phyloP scores from a whole-genome alignment of 2,888 invertebrate species.

The Drosophila pegasa region DNA sequence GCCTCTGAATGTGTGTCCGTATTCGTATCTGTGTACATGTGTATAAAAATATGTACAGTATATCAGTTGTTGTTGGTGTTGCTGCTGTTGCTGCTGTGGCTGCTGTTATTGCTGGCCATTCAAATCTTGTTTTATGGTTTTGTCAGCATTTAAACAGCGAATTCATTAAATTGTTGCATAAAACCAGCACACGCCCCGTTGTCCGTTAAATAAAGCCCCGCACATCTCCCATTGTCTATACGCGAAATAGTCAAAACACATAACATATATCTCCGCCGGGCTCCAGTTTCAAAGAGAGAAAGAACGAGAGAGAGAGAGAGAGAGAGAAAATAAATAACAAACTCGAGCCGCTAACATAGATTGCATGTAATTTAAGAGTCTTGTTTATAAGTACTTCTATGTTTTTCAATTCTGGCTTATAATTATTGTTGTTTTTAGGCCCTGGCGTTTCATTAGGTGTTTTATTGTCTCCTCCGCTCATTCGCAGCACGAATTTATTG shows the following conservation, averaged over 20 bases:
- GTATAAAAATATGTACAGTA: slow-evolving; percentile 22
- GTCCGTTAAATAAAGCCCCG: slow-evolving; percentile 21
- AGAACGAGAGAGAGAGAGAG: background rate
- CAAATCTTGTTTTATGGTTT: slow-evolving; percentile 65
- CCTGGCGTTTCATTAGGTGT: slow-evolving; percentile 54
- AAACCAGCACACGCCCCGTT: slow-evolving; percentile 36
- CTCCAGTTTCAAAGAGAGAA: background rate
- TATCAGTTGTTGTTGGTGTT: slow-evolving; percentile 10
- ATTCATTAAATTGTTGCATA: slow-evolving; percentile 61
- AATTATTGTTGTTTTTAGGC: slow-evolving; percentile 27
- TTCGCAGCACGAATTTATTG: slow-evolving; percentile 63
- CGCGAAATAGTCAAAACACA: background rate
- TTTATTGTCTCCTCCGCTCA: slow-evolving; percentile 55
- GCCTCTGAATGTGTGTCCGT: slow-evolving; percentile 20
- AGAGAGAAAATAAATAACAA: background rate
- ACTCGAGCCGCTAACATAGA: background rate
- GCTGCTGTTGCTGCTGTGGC: slow-evolving; percentile 22
- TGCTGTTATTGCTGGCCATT: slow-evolving; percentile 44
- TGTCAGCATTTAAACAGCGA: slow-evolving; percentile 63
- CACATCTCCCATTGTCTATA: background rate
- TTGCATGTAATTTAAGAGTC: slow-evolving; percentile 12
- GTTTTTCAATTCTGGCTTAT: slow-evolving; percentile 41
- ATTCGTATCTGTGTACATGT: slow-evolving; percentile 19
- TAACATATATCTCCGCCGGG: background rate
- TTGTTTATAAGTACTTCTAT: slow-evolving; percentile 13